These are phyloP conservation scores for Corvus moneduloides DNA, from an alignment of 2,113 vertebrate genomes.

Conservation along the genomic window DNA sequence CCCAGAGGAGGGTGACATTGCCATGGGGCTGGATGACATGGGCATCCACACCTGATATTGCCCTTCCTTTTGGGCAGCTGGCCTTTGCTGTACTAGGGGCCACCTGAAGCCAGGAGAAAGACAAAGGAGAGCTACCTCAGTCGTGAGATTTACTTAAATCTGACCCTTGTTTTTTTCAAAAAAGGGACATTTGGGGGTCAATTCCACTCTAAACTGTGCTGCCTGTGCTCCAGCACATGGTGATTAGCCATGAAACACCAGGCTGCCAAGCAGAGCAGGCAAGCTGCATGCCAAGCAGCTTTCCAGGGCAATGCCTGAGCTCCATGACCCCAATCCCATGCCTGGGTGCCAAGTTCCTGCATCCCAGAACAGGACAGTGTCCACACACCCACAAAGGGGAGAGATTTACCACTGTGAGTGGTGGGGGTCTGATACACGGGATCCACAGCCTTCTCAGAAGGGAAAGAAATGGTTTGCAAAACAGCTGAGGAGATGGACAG, in stretches of 20 bases:
- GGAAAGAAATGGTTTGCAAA: not conserved
- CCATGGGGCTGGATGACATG: not conserved
- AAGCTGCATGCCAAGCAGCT: conserved; percentile 26
- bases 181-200: conserved; percentile 13
- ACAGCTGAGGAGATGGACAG: not conserved
- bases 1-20: not conserved
- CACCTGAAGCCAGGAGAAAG: not conserved
- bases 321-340: fast-evolving
- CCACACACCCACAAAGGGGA: not conserved
- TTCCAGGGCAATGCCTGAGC: not conserved
- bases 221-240: conserved; percentile 1
- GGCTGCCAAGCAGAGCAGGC: conserved; percentile 29
- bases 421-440: fast-evolving
- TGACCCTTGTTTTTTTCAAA: not conserved
- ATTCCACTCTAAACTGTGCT: not conserved
- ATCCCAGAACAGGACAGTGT: not conserved
- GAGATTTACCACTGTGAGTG: not conserved
- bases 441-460: not conserved
- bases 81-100: not conserved
- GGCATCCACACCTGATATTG: not conserved
- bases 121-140: not conserved
- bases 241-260: not conserved
- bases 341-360: fast-evolving
- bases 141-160: not conserved
- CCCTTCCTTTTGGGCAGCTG: not conserved